These are phyloP conservation scores for Pristionchus maxplancki DNA, from an alignment of 2,888 invertebrate species.

Conservation along the genomic window DNA sequence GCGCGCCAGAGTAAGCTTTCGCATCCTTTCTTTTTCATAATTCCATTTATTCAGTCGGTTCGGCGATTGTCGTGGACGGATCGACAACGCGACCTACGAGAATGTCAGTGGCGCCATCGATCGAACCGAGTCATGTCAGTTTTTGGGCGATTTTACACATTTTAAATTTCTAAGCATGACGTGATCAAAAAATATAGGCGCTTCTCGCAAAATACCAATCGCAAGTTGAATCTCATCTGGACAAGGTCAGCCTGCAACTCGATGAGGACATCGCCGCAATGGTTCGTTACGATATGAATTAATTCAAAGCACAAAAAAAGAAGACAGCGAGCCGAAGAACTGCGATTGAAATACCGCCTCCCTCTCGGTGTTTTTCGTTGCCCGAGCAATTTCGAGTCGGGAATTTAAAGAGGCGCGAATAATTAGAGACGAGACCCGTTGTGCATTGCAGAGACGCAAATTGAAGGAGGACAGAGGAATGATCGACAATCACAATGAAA, in stretches of 20 bases:
- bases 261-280: conserved; percentile 36
- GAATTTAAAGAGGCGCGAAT: background rate
- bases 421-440: background rate
- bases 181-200: background rate
- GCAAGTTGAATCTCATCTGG: conserved; percentile 37
- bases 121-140: conserved; percentile 14
- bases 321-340: background rate
- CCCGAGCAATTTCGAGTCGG: background rate
- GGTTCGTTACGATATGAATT: background rate
- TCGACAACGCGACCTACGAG: background rate
- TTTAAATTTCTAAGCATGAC: background rate
- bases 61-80: conserved; percentile 4
- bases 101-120: background rate
- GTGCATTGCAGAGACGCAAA: conserved; percentile 10
- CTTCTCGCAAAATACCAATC: conserved; percentile 43
- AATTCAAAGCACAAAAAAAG: background rate
- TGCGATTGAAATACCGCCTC: background rate
- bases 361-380: background rate
- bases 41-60: background rate
- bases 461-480: conserved; percentile 40
- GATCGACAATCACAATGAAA: conserved; percentile 30
- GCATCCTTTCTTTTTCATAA: background rate
- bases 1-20: conserved; percentile 24
- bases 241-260: conserved; percentile 22
- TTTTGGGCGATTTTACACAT: background rate